Conservation (phyloP, 2,888 invertebrate genomes). For the Pemphredon lugubris region DNA sequence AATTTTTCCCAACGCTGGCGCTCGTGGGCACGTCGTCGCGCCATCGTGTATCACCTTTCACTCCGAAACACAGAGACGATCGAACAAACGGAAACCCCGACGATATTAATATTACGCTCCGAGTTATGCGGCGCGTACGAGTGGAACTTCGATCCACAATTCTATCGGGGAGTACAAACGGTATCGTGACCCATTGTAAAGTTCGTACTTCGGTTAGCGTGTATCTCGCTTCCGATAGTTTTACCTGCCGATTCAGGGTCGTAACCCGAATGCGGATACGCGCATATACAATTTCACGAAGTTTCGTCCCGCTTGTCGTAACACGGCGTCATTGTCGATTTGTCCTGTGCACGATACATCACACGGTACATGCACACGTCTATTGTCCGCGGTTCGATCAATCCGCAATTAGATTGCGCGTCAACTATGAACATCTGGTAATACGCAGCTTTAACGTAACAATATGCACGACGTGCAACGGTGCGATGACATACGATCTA, state of each 20-base stretch:
- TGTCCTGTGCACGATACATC: conserved; percentile 15
- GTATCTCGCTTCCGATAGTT: conserved; percentile 36
- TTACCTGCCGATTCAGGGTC: conserved; percentile 20
- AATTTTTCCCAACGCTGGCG: no score
- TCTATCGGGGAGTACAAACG: background rate
- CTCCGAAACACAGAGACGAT: no score
- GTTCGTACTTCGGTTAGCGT: conserved; percentile 6
- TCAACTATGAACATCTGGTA: conserved; percentile 11
- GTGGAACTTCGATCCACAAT: background rate
- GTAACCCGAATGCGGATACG: conserved; percentile 14
- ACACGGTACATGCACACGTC: background rate
- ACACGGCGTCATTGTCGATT: conserved; percentile 23
- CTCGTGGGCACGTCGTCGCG: no score
- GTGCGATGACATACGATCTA: conserved; percentile 1
- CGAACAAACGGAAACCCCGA: no score
- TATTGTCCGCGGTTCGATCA: conserved; percentile 27
- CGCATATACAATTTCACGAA: conserved; percentile 29
- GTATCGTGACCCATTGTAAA: conserved; percentile 6
- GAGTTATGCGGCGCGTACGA: background rate
- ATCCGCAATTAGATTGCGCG: conserved; percentile 21
- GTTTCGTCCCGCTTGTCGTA: conserved; percentile 7
- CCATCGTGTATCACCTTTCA: no score
- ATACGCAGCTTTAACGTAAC: background rate
- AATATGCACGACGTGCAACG: background rate
- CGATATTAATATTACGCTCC: background rate